A percentile compares a stretch with the other conserved stretches of the same genome.
Conservation (phyloP, 2,797 vertebrate genomes). For the Bovichtus diacanthus region DNA sequence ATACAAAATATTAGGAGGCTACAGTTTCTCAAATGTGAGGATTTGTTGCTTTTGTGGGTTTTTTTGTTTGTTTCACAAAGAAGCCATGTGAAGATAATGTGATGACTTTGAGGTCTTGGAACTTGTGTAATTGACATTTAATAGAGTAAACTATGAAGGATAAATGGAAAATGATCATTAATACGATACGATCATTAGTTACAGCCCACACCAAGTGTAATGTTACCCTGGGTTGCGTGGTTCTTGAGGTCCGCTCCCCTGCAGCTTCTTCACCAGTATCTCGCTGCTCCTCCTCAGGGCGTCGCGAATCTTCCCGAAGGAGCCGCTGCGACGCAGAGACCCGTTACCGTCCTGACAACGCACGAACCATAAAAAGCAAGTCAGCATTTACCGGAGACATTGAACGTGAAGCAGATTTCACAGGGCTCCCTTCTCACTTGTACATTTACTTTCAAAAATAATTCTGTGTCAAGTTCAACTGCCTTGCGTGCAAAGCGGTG, state of each 20-base stretch:
- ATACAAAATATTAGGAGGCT: too few relatives aligned
- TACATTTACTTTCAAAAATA: not conserved
- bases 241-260: conserved; percentile 90
- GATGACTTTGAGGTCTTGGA: not conserved
- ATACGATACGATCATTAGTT: not conserved
- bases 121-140: too few relatives aligned
- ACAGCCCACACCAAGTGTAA: not conserved
- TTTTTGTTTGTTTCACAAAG: too few relatives aligned
- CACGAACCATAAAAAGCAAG: not conserved
- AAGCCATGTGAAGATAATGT: too few relatives aligned
- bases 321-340: conserved; percentile 89
- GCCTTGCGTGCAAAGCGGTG: not conserved
- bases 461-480: not conserved
- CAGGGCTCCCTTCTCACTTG: not conserved
- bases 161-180: not conserved
- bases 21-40: not conserved
- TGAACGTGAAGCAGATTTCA: not conserved
- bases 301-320: conserved; percentile 91
- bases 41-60: not conserved
- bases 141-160: too few relatives aligned
- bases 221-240: conserved; percentile 89
- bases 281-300: conserved; percentile 93
- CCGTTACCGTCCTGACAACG: conserved; percentile 87
- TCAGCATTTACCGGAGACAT: not conserved
- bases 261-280: conserved; percentile 94